Conservation (phyloP, 92 coral and sea anemone genomes). For the Meandrina meandrites region DNA sequence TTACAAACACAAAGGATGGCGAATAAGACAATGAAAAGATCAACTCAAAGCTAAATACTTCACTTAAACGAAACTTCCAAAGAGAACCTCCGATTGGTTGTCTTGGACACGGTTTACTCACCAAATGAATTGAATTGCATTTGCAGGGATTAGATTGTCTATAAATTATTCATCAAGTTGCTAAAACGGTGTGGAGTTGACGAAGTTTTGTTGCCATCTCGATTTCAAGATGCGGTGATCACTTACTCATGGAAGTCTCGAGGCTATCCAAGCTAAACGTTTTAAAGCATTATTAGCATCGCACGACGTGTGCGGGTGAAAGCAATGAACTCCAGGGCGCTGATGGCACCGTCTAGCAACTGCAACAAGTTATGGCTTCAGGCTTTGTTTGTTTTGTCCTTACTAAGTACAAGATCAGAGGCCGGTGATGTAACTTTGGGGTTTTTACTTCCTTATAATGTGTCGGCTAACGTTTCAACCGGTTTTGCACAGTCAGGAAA, state of each 20-base stretch:
- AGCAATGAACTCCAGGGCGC: conserved; percentile 9
- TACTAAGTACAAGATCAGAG: conserved; percentile 16
- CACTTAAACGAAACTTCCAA: conserved; percentile 24
- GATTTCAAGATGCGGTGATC: conserved; percentile 14
- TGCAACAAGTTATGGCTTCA: conserved; percentile 34
- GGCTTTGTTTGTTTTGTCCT: conserved; percentile 30
- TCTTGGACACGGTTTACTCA: conserved; percentile 30
- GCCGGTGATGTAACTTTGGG: conserved; percentile 23
- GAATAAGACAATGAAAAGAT: conserved; percentile 38
- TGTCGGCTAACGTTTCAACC: conserved; percentile 1
- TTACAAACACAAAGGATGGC: conserved; percentile 30
- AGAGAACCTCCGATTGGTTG: conserved; percentile 33
- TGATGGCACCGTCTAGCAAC: neutral
- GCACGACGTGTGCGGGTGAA: neutral
- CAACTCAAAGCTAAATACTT: conserved; percentile 10
- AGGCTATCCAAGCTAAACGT: neutral
- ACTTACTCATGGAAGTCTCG: conserved; percentile 3
- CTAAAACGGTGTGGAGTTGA: conserved; percentile 34
- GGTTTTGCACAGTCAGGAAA: conserved; percentile 28
- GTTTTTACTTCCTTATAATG: conserved; percentile 33
- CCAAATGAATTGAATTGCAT: conserved; percentile 46
- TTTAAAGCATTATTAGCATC: neutral
- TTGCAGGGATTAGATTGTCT: conserved; percentile 23
- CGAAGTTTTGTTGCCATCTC: conserved; percentile 9
- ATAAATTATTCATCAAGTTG: conserved; percentile 35